Evolutionary conservation across 2,888 invertebrate genomes (phyloP), one percentile per base, ranked within the genome.

Genomic region (Eupeodes latifasciatus): DNA sequence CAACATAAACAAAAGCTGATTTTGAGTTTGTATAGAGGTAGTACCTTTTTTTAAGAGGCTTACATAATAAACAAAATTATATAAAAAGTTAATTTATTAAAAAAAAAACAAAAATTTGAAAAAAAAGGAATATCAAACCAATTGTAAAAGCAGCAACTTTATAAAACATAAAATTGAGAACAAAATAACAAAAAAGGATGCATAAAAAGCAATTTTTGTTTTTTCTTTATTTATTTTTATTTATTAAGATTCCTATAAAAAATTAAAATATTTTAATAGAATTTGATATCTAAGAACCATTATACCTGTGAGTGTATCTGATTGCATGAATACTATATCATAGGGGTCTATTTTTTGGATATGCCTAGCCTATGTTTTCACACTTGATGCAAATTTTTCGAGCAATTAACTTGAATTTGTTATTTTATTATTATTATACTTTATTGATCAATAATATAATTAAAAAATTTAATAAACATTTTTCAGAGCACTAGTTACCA

Each of bases 151-250:
- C 72, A 47, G 72, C 51, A 75, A 71, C 53, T 34, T n/a, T 44
- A 78, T 71, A 66, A 81, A 85, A 61, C 19, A 57, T 53, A 89
- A 71, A 59, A 36, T 80, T 77, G 44, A 47, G 14, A 64, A 44
- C 59, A 89, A 57, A 44, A 69, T 81, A 89, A 74, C 77, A 85
- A 76, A 62, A 85, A 80, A 83, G 87, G 85, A 77, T 88, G 77
- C 82, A 71, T 78, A 75, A 85, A 81, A 85, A 81, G 77, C 84
- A 49, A 49, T 71, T 55, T 75, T 19, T 27, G 40, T 71, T 55
- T 75, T 64, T 27, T 44, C 19, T 11, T 34, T 55, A 19, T 49
- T 51, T 59, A 1, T 77, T 12, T 0, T 67, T 76, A 61, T 67
- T 67, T 47, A 51, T 86, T 82, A 85, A 89, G 80, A 81, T 81